Evolutionary conservation across 2,888 invertebrate genomes (phyloP), one percentile per base, ranked within the genome.

Genomic region (Drosophila merina): DNA sequence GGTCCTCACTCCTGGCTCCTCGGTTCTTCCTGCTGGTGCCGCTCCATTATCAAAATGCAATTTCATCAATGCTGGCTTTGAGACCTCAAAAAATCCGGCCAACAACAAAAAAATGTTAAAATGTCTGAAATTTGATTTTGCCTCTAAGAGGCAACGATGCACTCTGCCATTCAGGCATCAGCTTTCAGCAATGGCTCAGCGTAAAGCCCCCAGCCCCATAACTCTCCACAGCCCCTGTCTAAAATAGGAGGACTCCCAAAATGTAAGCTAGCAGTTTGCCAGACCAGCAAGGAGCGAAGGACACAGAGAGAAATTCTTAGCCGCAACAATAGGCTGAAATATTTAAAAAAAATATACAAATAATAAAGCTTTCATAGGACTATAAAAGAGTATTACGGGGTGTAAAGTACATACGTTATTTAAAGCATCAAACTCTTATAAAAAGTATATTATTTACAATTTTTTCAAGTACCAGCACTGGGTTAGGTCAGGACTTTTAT

Each of bases 91-190:
- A 69, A 70, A 70, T 70, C 70, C 70, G 38, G 33, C 60, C 70
- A 60, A 25, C 60, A 59, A 51, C 48, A 60, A 68, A 64, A 59
- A 56, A 68, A 67, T 54, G 44, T 62, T 48, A 58, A 71, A 75
- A 77, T 63, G 72, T 45, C 62, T 66, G 76, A 81, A 76, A 79
- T 81, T 79, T 81, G 74, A 79, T 81, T 81, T 78, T 76, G 57
- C 59, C 45, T 67, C 51, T 59, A 47, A 56, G 58, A 62, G 70
- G 28, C 54, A 57, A 47, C 54, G 64, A 58, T 70, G 66, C 69
- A 63, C 67, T 68, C 64, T 67, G 60, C 67, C 54, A 68, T 62
- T 44, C 57, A 44, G 62, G 51, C 64, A 55, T 60, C 54, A 30
- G 49, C 74, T 51, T 64, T 50, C 60, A 62, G 60, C 44, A 54